Conservation (phyloP, 1,140 invertebrate species). For the Stegodyphus mimosarum region DNA sequence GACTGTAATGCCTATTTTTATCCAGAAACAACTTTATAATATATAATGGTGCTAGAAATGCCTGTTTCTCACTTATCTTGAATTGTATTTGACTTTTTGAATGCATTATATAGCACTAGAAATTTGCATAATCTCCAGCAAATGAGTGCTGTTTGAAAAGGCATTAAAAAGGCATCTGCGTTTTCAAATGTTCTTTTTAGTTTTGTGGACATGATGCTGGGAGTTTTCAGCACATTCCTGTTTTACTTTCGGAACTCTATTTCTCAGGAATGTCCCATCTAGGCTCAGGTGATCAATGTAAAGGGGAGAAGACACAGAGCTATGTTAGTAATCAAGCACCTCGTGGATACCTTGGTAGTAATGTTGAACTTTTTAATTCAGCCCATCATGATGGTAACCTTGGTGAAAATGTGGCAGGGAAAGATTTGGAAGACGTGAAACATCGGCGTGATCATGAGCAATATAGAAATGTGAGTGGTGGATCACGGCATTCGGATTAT, state of each 20-base stretch:
- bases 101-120: too few species aligned
- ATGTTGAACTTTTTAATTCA: constrained; percentile 10
- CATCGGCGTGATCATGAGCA: constrained; percentile 37
- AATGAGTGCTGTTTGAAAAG: too few species aligned
- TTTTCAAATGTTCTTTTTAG: background rate
- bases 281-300: constrained; percentile 31
- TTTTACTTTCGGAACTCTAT: constrained; percentile 16
- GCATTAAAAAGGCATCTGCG: too few species aligned
- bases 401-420: background rate
- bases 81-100: too few species aligned
- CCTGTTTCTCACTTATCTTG: too few species aligned
- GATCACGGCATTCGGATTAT: constrained; percentile 26
- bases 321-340: constrained; percentile 24
- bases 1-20: too few species aligned
- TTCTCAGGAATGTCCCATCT: constrained; percentile 56
- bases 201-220: constrained; percentile 40
- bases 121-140: too few species aligned
- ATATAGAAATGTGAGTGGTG: constrained; percentile 22
- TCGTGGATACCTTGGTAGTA: constrained; percentile 19
- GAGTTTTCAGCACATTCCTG: constrained; percentile 13
- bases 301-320: constrained; percentile 53
- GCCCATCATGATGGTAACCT: constrained; percentile 4
- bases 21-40: too few species aligned
- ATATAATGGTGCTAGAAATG: too few species aligned
- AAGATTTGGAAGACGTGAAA: constrained; percentile 18